Evolutionary conservation across 1,140 invertebrate genomes (phyloP), one percentile per base, ranked within the genome.

Genomic region (Cheumatopsyche charites): DNA sequence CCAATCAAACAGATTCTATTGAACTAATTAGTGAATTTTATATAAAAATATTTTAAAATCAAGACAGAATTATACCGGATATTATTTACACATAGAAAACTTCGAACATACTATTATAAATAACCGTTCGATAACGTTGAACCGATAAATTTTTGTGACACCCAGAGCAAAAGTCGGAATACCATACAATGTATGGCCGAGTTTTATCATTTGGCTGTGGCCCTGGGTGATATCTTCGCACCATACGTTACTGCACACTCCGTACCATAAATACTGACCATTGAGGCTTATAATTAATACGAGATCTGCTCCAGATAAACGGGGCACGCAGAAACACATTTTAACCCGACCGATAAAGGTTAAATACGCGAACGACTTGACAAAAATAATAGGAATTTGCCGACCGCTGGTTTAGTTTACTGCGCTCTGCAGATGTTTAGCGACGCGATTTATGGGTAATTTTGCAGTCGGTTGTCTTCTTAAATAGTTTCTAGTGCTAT

Each of bases 211-310:
- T 23, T 42, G 15, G 29, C 69, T 36, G 21, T 63, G 61, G 69
- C 69, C 69, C 13, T 58, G 61, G 70, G 49, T 65, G 9, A 63
- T 62, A 45, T 49, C 52, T 61, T 36, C 12, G 49, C 58, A 62
- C 15, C 29, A 21, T 63, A 21, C 29, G 29, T 36, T 36, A 25
- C 55, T 52, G 52, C 42, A 65, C 49, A 12, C 4, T 17, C 13
- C 19, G 3, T 5, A 67, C 45, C 66, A 72, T 72, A 72, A 72
- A 72, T 72, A 67, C 29, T 26, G 29, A 29, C 25, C 65, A 67
- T 21, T 72, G 65, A 72, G 65, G 49, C 13, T 62, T 72, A 72
- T 67, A 72, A 72, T 72, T 72, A 72, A 72, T 72, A 67, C 49
- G 23, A 67, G 71, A 72, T 72, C 29, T 72, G 71, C 42, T 47